Evolutionary conservation across 2,113 vertebrate species (phyloP).

Genomic region (Sapayoa aenigma): DNA sequence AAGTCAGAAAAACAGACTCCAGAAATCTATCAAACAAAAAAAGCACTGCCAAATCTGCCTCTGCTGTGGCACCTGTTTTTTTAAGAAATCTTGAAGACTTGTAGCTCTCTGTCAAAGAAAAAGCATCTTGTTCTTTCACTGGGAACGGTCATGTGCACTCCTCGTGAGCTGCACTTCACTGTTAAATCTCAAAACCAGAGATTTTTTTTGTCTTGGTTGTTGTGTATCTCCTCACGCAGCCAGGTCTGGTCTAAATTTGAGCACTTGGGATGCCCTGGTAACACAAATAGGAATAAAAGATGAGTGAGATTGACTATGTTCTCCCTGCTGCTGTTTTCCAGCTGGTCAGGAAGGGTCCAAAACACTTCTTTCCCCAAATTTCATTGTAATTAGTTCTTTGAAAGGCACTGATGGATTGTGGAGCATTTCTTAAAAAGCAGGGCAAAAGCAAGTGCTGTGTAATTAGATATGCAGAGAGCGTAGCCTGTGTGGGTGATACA

Average conservation of each 20-base stretch:
- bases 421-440: constrained; percentile 7
- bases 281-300: not conserved
- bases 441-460: not conserved
- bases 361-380: not conserved
- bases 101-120: not conserved
- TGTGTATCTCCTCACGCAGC: not conserved
- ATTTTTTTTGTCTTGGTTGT: not conserved
- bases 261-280: not conserved
- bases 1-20: not conserved
- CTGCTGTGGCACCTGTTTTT: not conserved
- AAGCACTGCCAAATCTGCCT: not conserved
- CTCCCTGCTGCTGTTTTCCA: not conserved
- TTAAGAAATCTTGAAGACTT: not conserved
- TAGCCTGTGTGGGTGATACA: constrained; percentile 18
- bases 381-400: not conserved
- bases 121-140: not conserved
- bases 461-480: constrained; percentile 13
- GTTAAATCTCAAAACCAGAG: not conserved
- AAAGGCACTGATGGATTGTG: not conserved
- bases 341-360: not conserved
- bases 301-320: not conserved
- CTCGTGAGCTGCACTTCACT: accelerated
- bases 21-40: not conserved
- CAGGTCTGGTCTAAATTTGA: not conserved
- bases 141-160: accelerated